Conservation (phyloP, 2,113 vertebrate species). For the Garra rufa region DNA sequence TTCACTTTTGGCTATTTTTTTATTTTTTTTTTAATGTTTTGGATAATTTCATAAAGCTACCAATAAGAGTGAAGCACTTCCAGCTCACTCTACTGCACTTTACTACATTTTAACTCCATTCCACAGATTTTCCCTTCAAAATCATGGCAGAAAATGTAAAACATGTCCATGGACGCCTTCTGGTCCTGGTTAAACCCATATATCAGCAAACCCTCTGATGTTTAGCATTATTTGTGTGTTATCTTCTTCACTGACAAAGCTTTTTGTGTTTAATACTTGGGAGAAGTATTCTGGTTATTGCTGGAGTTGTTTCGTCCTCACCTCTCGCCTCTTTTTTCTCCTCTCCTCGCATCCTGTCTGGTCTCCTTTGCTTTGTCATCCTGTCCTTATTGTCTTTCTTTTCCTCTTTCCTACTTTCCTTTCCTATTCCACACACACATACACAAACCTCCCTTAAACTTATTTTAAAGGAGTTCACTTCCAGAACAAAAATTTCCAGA, state of each 20-base stretch:
- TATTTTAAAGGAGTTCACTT: no score
- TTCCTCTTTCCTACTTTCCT: not conserved
- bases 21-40: not conserved
- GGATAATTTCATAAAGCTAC: not conserved
- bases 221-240: conserved; percentile 14
- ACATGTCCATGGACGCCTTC: not conserved
- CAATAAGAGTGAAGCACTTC: not conserved
- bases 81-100: not conserved
- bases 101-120: not conserved
- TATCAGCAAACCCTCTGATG: not conserved
- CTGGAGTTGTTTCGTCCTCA: not conserved
- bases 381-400: not conserved
- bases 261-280: not conserved
- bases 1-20: not conserved
- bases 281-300: not conserved
- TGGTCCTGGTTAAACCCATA: conserved; percentile 3
- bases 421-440: not conserved
- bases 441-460: not conserved
- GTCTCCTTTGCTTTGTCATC: not conserved
- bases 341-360: not conserved
- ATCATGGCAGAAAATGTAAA: not conserved
- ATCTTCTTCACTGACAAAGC: not conserved
- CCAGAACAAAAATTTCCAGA: no score
- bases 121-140: not conserved
- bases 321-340: not conserved